Evolutionary conservation across 2,113 vertebrate genomes (phyloP), one percentile per base, ranked within the genome.

Genomic region (Coreoperca whiteheadi): DNA sequence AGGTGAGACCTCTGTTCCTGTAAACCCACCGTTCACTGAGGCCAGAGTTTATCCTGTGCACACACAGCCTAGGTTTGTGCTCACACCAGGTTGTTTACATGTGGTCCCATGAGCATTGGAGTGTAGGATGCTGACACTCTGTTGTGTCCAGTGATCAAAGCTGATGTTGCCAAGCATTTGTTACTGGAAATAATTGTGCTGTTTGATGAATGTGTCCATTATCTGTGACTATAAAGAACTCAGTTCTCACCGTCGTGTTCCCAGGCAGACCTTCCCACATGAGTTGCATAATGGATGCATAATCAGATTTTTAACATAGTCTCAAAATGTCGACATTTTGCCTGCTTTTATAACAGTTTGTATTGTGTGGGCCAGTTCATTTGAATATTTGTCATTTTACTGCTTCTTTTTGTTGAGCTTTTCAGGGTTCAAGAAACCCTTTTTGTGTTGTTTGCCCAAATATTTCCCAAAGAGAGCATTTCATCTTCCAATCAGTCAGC

Each of bases 1-100:
- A 97, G 98, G 98, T 99, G 89, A 95, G 91, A 81, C 16, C 46
- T 59, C 21, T 34, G 46, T 34, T 71, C 73, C 66, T 48, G 8
- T 70, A 79, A 30, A 28, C 18, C 51, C 16, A 4, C 60, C 57
- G 51, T 46, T 57, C 28, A 8, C 18, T 37, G 32, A 9, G 34
- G 53, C 41, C 71, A 34, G 28, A 66, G 20, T 23, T 46, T 59
- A 23, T 64, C 54, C 28, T 54, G 15, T 28, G 20, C n/a, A 4
- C 51, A 57, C 37, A 60, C 10, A 73, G 41, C 37, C 43, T 3
- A 14, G 63, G 11, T 59, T 72, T 67, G 6, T 8, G 18, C 54
- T 66, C 57, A 59, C 61, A 41, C 48, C 8, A 3, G 68, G 41
- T n/a, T 41, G 65, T 75, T 85, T 64, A 59, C 61, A 60, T 41